Conservation (phyloP, 2,113 vertebrate species). For the Potamarius usumacintae region DNA sequence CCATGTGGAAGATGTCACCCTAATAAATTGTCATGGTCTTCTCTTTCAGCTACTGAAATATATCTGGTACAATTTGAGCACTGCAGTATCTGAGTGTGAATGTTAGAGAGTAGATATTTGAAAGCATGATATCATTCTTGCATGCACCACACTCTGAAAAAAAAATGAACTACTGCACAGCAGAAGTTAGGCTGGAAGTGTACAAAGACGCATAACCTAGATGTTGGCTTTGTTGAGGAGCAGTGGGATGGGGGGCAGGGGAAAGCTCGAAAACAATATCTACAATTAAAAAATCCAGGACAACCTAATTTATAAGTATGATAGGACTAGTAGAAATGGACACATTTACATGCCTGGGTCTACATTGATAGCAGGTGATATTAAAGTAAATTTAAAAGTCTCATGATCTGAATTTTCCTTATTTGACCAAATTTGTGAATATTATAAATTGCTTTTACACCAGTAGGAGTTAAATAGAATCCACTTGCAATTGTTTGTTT, state of each 20-base stretch:
- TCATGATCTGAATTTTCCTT: not conserved
- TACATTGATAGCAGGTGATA: not conserved
- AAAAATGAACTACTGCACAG: not conserved
- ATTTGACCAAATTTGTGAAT: not conserved
- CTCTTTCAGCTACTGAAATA: slow-evolving; percentile 44
- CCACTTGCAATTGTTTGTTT: not conserved
- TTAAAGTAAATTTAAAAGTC: not conserved
- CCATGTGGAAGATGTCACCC: slow-evolving; percentile 54
- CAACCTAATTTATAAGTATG: not conserved
- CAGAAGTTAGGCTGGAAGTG: not conserved
- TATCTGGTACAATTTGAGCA: slow-evolving; percentile 27
- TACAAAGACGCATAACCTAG: not conserved
- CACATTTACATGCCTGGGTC: not conserved
- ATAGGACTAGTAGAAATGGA: not conserved
- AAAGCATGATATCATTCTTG: slow-evolving; percentile 54
- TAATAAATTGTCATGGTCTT: slow-evolving; percentile 50
- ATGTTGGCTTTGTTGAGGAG: not conserved
- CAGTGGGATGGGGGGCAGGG: not conserved
- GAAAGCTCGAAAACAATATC: not conserved
- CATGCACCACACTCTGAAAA: not conserved
- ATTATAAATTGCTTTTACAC: not conserved
- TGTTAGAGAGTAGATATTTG: slow-evolving; percentile 47
- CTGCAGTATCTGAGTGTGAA: slow-evolving; percentile 5
- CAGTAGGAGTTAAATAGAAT: not conserved
- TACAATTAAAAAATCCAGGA: not conserved